Conservation (phyloP, 2,888 invertebrate species). For the Phengaris alcon region DNA sequence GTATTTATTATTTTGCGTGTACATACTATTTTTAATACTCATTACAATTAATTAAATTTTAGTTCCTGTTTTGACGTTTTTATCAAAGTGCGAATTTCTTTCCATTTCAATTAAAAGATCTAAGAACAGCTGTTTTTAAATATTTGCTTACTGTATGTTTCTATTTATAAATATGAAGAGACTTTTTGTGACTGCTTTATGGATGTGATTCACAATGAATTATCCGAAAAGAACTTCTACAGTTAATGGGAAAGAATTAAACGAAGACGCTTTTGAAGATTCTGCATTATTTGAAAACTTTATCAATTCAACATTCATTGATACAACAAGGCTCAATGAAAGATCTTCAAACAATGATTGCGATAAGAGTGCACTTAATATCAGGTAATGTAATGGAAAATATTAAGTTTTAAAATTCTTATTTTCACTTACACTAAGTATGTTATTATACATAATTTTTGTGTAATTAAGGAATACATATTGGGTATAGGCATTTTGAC, state of each 20-base stretch:
- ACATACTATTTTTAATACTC: background rate
- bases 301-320: conserved; percentile 54
- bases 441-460: no score
- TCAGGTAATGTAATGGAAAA: conserved; percentile 51
- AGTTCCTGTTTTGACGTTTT: conserved; percentile 12
- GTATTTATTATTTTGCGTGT: background rate
- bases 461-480: no score
- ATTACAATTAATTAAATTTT: background rate
- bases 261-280: conserved; percentile 67
- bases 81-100: background rate
- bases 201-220: conserved; percentile 28
- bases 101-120: no score
- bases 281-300: conserved; percentile 64
- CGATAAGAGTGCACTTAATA: conserved; percentile 55
- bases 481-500: no score
- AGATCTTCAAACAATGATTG: conserved; percentile 45
- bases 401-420: background rate
- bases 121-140: background rate
- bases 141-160: background rate
- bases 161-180: background rate
- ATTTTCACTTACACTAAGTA: no score
- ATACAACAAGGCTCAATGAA: conserved; percentile 41
- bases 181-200: background rate
- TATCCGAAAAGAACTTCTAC: background rate
- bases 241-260: conserved; percentile 36